Percentiles rank a stretch among this genome's conserved stretches.
Conservation (phyloP, 2,113 vertebrate genomes). For the Pelecanus crispus region DNA sequence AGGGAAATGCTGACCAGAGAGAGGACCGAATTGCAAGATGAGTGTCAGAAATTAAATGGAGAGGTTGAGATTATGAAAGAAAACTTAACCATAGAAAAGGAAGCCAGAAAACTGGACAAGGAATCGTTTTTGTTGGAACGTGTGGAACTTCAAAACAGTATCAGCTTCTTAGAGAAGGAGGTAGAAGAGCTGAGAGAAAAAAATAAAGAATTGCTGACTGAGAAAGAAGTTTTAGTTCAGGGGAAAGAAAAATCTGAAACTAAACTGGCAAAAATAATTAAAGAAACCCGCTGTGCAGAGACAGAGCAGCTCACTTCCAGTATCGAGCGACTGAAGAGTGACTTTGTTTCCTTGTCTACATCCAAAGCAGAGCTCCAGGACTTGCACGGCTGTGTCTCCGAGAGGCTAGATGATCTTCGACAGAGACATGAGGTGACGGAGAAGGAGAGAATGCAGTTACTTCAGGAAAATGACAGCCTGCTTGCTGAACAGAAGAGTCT, state of each 20-base stretch:
- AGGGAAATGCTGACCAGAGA: constrained; percentile 69
- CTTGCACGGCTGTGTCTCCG: constrained; percentile 49
- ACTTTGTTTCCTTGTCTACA: constrained; percentile 58
- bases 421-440: constrained; percentile 51
- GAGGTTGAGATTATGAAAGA: constrained; percentile 57
- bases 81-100: constrained; percentile 65
- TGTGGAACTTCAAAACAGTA: constrained; percentile 49
- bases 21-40: constrained; percentile 64
- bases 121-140: constrained; percentile 50
- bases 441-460: constrained; percentile 51
- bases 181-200: constrained; percentile 44
- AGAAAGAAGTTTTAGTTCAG: constrained; percentile 64
- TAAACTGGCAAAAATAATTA: constrained; percentile 55
- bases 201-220: constrained; percentile 58
- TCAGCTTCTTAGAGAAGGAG: constrained; percentile 66
- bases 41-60: constrained; percentile 67
- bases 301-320: constrained; percentile 65
- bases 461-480: constrained; percentile 65
- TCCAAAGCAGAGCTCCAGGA: constrained; percentile 72
- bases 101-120: constrained; percentile 64
- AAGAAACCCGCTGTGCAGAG: constrained; percentile 54
- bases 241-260: constrained; percentile 70
- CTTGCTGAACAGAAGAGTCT: constrained; percentile 51
- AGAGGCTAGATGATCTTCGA: constrained; percentile 69
- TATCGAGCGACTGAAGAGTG: constrained; percentile 66